phyloP scores from a whole-genome alignment of 37 sponge, comb jelly and placozoan species.

The Beroe ovata region DNA sequence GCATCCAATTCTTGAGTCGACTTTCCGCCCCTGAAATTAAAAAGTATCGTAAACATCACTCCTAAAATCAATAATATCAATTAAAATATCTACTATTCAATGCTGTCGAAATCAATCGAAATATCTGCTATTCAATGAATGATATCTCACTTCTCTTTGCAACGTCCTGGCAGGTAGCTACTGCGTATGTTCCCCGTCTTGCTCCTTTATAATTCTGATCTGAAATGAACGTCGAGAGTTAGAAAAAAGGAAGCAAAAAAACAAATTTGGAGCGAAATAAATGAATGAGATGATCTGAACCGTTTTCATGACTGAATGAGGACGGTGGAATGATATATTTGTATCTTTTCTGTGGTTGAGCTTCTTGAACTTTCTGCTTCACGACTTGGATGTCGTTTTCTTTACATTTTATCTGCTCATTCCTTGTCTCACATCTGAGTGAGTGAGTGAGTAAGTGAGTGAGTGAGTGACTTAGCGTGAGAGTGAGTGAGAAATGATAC shows the following conservation, averaged over 20 bases:
- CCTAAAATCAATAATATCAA: no score
- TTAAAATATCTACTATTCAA: no score
- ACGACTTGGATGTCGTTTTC: not conserved
- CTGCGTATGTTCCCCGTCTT: not conserved
- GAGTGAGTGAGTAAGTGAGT: not conserved
- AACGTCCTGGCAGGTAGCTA: not conserved
- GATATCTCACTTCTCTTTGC: not conserved
- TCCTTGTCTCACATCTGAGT: not conserved
- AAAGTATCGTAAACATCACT: no score
- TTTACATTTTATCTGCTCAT: not conserved
- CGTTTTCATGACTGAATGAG: not conserved
- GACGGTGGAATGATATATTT: not conserved
- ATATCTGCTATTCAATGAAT: not conserved
- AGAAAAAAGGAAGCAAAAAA: not conserved
- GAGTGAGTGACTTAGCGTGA: not conserved
- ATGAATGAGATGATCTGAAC: no score
- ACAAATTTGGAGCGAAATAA: not conserved
- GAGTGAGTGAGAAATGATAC: not conserved
- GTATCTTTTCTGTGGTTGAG: conserved; percentile 27
- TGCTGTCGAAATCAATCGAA: no score
- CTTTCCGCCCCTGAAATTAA: not conserved
- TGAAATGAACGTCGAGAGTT: not conserved
- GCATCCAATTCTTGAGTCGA: not conserved
- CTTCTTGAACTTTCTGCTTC: not conserved
- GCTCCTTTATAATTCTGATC: not conserved